Percentiles rank a stretch among this genome's conserved stretches.
phyloP scores from a whole-genome alignment of 35 echinoderm and acorn worm species.

The Ptychodera flava region DNA sequence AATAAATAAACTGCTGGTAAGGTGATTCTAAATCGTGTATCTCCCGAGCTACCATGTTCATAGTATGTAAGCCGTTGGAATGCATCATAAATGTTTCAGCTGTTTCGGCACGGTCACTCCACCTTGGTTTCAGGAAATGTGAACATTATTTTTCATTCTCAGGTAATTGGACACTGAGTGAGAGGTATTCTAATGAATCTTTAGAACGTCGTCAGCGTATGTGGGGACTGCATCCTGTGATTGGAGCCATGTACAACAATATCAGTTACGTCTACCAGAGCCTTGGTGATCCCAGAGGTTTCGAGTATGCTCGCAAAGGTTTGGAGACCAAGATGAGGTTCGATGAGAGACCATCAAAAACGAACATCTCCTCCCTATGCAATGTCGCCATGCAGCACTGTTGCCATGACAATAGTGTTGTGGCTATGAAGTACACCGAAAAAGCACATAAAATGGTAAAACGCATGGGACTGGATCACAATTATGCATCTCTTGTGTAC shows the following conservation, averaged over 20 bases:
- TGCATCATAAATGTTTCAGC: no score
- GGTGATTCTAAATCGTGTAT: no score
- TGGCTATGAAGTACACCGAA: background rate
- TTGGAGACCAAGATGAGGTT: conserved; percentile 8
- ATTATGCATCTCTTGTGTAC: background rate
- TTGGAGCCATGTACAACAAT: conserved; percentile 8
- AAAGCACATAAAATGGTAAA: background rate
- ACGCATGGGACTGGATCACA: conserved; percentile 3
- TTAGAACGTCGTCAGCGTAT: background rate
- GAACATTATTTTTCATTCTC: background rate
- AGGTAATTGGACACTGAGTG: background rate
- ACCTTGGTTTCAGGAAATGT: no score
- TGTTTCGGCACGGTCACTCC: no score
- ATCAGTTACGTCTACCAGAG: background rate
- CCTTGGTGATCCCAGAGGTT: background rate
- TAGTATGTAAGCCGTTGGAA: no score
- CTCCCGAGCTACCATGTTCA: no score
- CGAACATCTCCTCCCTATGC: background rate
- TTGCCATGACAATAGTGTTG: background rate
- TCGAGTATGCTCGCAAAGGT: background rate
- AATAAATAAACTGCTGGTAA: no score
- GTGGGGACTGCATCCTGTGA: conserved; percentile 6
- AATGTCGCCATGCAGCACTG: conserved; percentile 13
- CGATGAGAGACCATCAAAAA: background rate
- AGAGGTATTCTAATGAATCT: background rate